Percentiles rank a stretch among this genome's conserved stretches.
Conservation (phyloP, 2,888 invertebrate species). For the Pseudoips prasinana region DNA sequence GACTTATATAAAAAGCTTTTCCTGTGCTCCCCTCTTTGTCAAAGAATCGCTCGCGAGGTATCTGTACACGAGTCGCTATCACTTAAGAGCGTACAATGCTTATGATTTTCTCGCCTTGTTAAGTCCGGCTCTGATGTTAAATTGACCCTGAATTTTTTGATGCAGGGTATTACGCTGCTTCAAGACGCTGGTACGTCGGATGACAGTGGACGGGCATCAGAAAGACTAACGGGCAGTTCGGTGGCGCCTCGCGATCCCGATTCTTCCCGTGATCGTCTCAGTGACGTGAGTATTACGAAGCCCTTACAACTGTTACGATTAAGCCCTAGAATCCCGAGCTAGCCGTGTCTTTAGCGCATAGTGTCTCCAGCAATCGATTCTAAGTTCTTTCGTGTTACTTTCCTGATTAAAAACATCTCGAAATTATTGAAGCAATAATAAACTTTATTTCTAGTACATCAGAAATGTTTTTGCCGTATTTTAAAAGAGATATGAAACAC, state of each 20-base stretch:
- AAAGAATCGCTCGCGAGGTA: conserved; percentile 60
- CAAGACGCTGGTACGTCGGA: conserved; percentile 92
- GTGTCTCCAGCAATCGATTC: conserved; percentile 24
- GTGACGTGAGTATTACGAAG: conserved; percentile 86
- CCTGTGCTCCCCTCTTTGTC: conserved; percentile 51
- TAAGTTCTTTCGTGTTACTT: conserved; percentile 17
- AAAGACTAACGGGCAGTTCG: conserved; percentile 89
- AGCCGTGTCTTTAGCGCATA: conserved; percentile 26
- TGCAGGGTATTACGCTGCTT: conserved; percentile 87
- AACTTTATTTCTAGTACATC: conserved; percentile 7
- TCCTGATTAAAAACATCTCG: conserved; percentile 9
- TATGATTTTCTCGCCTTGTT: conserved; percentile 33
- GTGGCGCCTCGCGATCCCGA: conserved; percentile 89
- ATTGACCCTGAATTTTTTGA: conserved; percentile 52
- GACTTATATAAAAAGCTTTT: conserved; percentile 63
- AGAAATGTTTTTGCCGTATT: conserved; percentile 26
- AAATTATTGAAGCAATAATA: conserved; percentile 10
- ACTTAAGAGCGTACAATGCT: conserved; percentile 39
- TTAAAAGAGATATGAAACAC: conserved; percentile 15
- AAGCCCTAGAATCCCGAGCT: conserved; percentile 23
- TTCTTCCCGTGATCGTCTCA: conserved; percentile 91
- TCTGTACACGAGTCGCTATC: conserved; percentile 47
- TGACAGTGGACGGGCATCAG: conserved; percentile 91
- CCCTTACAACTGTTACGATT: conserved; percentile 28
- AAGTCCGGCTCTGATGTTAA: conserved; percentile 28